Conservation (phyloP, 1,140 invertebrate species). For the Tetraneura akinire region DNA sequence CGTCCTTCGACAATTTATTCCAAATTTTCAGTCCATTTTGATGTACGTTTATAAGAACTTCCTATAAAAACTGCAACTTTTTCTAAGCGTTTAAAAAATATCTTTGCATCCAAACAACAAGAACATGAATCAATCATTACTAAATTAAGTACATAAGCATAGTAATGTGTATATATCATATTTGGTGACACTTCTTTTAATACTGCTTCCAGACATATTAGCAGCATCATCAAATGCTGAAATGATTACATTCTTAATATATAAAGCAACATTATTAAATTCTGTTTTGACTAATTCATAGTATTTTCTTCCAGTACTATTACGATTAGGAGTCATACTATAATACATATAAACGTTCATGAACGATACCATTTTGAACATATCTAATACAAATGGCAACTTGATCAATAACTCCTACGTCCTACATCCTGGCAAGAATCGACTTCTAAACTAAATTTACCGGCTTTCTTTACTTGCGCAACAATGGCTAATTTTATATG, state of each 20-base stretch:
- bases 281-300: constrained; percentile 1
- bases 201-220: constrained; percentile 2
- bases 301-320: neutral
- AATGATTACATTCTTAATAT: neutral
- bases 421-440: neutral
- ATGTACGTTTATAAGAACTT: constrained; percentile 5
- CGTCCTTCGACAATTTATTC: neutral
- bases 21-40: neutral
- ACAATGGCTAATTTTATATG: neutral
- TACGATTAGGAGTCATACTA: constrained; percentile 4
- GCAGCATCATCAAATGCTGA: constrained; percentile 2
- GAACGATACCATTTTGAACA: neutral
- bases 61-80: neutral
- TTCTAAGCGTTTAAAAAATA: neutral
- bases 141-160: constrained; percentile 9
- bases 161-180: neutral
- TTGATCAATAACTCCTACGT: constrained; percentile 2
- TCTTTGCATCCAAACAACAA: neutral
- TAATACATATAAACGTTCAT: constrained; percentile 1
- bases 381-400: neutral
- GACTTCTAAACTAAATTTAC: constrained; percentile 11
- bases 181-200: neutral
- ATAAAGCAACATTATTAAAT: neutral
- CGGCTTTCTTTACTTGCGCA: neutral
- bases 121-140: constrained; percentile 1